These are phyloP conservation scores for Chiloscyllium plagiosum DNA, from an alignment of 2,113 vertebrate genomes.

Conservation along the genomic window DNA sequence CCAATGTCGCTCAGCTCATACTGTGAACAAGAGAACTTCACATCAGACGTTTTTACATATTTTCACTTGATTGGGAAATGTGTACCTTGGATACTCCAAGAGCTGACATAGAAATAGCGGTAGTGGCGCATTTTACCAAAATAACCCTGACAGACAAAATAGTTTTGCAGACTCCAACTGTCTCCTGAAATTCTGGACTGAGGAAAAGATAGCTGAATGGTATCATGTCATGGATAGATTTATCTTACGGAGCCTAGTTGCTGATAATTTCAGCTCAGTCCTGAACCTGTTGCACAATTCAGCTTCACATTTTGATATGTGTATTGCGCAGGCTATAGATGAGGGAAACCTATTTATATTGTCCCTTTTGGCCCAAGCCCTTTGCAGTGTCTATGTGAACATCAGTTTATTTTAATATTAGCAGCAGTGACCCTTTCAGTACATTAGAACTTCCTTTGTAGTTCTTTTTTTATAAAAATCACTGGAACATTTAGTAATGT, in stretches of 20 bases:
- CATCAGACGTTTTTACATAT: not conserved
- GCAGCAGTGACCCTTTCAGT: not conserved
- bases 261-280: slow-evolving; percentile 25
- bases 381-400: not conserved
- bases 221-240: slow-evolving; percentile 32
- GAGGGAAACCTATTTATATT: slow-evolving; percentile 4
- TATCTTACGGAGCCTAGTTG: not conserved
- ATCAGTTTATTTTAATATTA: slow-evolving; percentile 14
- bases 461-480: not conserved
- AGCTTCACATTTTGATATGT: not conserved
- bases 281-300: slow-evolving; percentile 9
- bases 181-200: slow-evolving; percentile 45
- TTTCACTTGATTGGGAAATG: not conserved
- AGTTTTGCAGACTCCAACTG: slow-evolving; percentile 40
- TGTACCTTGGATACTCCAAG: slow-evolving; percentile 28
- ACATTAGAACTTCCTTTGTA: not conserved
- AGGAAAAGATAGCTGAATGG: slow-evolving; percentile 40
- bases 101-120: slow-evolving; percentile 44
- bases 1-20: not conserved
- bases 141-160: slow-evolving; percentile 49
- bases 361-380: not conserved
- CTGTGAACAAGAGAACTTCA: not conserved
- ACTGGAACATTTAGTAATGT: not conserved
- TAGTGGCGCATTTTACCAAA: slow-evolving; percentile 44
- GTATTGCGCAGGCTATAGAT: not conserved